These are phyloP conservation scores for Orchesellides sinensis DNA, from an alignment of 2,888 invertebrate species.

Conservation along the genomic window DNA sequence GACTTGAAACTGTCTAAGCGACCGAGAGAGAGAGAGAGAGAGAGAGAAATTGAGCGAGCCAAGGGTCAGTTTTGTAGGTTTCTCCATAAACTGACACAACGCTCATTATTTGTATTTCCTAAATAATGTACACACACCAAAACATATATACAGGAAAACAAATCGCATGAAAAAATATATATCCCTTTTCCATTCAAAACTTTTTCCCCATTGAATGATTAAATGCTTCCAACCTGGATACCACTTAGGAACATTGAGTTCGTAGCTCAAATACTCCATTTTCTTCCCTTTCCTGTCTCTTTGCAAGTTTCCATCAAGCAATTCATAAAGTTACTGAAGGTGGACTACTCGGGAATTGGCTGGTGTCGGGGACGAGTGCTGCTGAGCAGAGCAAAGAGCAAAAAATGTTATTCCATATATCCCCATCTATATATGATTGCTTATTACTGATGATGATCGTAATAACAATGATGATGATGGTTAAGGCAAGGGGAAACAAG, in stretches of 20 bases:
- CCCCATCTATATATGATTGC: conserved; percentile 3
- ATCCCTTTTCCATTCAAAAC: conserved; percentile 41
- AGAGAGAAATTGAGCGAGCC: conserved; percentile 45
- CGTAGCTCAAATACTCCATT: background rate
- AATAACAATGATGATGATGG: conserved; percentile 26
- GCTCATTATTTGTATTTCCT: conserved; percentile 66
- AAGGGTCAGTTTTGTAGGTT: conserved; percentile 62
- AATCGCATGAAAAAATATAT: no score
- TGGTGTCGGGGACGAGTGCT: conserved; percentile 32
- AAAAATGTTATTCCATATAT: conserved; percentile 45
- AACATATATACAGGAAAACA: conserved; percentile 20
- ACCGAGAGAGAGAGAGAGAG: conserved; percentile 22
- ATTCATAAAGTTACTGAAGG: conserved; percentile 36
- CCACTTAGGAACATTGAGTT: conserved; percentile 14
- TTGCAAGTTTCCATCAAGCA: conserved; percentile 18
- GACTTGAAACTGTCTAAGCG: conserved; percentile 49
- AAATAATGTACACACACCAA: conserved; percentile 52
- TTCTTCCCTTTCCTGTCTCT: conserved; percentile 46
- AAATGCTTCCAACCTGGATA: conserved; percentile 45
- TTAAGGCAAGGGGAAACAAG: conserved; percentile 60
- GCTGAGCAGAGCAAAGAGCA: background rate
- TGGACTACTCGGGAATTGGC: conserved; percentile 39
- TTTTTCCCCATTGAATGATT: conserved; percentile 49
- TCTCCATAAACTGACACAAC: conserved; percentile 57
- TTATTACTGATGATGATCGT: conserved; percentile 36